phyloP scores from a whole-genome alignment of 2,113 vertebrate genomes.

The Sebastes schlegelii region DNA sequence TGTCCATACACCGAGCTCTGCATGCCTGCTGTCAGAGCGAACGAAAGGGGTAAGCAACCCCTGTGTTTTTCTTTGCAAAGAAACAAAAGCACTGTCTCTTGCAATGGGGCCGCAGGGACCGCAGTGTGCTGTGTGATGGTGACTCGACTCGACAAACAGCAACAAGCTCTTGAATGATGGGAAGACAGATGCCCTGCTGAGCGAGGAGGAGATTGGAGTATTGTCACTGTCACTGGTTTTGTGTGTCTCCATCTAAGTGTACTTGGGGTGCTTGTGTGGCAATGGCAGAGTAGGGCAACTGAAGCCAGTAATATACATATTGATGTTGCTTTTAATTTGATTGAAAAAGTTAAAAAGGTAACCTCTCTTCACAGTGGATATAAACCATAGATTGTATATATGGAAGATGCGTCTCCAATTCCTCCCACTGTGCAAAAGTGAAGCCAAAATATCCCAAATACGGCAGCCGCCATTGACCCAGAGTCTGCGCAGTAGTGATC shows the following conservation, averaged over 20 bases:
- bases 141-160: slow-evolving; percentile 60
- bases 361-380: background rate
- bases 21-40: slow-evolving; percentile 50
- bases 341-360: background rate
- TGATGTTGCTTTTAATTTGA: slow-evolving; percentile 11
- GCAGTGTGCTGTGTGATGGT: slow-evolving; percentile 41
- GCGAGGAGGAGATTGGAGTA: slow-evolving; percentile 29
- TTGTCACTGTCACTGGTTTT: background rate
- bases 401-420: too few relatives aligned
- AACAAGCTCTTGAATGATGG: slow-evolving; percentile 58
- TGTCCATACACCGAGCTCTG: slow-evolving; percentile 31
- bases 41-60: slow-evolving; percentile 43
- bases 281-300: background rate
- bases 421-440: too few relatives aligned
- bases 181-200: slow-evolving; percentile 62
- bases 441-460: too few relatives aligned
- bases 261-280: background rate
- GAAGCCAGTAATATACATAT: background rate
- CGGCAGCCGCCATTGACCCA: too few relatives aligned
- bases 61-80: slow-evolving; percentile 48
- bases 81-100: slow-evolving; percentile 61
- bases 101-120: slow-evolving; percentile 45
- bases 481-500: too few relatives aligned
- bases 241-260: slow-evolving; percentile 7
- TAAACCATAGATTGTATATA: background rate